These are phyloP conservation scores for Penaeus chinensis DNA, from an alignment of 1,140 invertebrate species.

Conservation along the genomic window DNA sequence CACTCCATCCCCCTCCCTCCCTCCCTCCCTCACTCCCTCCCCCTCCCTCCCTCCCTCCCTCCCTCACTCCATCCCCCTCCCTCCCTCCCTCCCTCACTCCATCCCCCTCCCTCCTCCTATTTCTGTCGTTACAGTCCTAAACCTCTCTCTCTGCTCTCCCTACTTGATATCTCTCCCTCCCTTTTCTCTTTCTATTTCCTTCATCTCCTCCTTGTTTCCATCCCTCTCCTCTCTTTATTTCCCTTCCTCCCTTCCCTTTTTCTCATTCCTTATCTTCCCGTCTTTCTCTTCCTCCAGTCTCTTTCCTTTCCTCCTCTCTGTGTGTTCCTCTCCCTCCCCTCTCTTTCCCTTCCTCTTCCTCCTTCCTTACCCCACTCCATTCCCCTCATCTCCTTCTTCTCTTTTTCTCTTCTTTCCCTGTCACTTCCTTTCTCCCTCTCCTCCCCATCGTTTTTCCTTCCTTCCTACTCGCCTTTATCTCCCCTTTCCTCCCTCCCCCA, in stretches of 20 bases:
- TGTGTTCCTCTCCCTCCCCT: background rate
- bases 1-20: background rate
- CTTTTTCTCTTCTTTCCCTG: background rate
- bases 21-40: background rate
- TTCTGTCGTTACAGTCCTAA: no score
- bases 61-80: no score
- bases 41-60: background rate
- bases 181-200: background rate
- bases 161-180: no score
- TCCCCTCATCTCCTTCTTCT: background rate
- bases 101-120: no score
- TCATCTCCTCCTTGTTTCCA: background rate
- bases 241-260: background rate
- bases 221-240: background rate
- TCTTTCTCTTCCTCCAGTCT: background rate
- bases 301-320: background rate
- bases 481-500: background rate
- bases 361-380: rapidly evolving
- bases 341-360: background rate
- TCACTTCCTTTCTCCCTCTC: background rate
- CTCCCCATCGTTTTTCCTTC: background rate
- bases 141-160: no score
- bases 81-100: no score
- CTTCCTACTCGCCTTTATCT: background rate
- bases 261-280: background rate